Percentiles rank a stretch among this genome's conserved stretches.
Evolutionary conservation across 2,888 invertebrate genomes (phyloP).

Genomic region (Odontothrips loti): DNA sequence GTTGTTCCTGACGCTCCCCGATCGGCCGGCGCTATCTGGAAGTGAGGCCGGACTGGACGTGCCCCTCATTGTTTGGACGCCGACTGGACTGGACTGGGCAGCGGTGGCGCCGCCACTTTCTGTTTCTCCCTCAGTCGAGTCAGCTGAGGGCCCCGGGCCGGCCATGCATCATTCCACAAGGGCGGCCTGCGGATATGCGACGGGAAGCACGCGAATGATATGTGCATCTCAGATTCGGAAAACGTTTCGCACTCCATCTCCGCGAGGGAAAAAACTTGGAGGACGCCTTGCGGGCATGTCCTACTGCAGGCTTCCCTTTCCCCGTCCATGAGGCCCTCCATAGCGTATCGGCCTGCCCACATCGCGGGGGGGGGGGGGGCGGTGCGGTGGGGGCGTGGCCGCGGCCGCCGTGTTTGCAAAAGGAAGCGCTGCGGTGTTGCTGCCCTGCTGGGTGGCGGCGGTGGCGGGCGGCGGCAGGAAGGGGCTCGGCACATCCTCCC

Average conservation of each 20-base stretch:
- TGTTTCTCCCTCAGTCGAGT: neutral
- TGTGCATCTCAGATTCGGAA: too few species aligned
- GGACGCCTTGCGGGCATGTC: too few species aligned
- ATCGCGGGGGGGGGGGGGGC: too few species aligned
- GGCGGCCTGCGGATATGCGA: too few species aligned
- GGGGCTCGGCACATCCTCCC: neutral
- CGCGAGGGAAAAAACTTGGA: too few species aligned
- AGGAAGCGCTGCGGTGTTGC: neutral
- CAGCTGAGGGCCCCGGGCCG: too few species aligned
- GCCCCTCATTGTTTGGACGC: neutral
- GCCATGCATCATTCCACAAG: too few species aligned
- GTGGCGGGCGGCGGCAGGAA: neutral
- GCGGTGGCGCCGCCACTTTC: neutral
- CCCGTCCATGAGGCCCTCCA: too few species aligned
- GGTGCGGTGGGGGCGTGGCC: constrained; percentile 4
- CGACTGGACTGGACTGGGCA: neutral
- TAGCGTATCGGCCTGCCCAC: too few species aligned
- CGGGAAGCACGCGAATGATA: too few species aligned
- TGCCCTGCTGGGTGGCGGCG: neutral
- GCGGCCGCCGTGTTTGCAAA: neutral
- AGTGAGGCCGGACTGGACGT: neutral
- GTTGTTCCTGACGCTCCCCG: neutral
- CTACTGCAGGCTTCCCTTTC: too few species aligned
- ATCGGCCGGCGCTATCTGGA: neutral
- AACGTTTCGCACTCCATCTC: too few species aligned